Evolutionary conservation across 2,113 vertebrate species (phyloP).

Genomic region (Heterotilapia buettikoferi): DNA sequence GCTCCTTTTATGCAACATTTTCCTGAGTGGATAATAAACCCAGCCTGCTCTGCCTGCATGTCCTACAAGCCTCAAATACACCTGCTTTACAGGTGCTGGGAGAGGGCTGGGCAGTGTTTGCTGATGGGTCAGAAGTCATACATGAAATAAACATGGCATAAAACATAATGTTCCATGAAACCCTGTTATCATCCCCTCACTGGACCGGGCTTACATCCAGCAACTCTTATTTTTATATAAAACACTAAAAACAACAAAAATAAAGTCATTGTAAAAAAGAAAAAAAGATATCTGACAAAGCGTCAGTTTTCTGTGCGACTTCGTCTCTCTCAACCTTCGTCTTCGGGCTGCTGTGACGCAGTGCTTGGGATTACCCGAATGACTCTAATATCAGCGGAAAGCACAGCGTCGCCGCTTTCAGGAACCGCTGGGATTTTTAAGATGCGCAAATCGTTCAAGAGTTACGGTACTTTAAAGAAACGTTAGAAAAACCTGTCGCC

Average conservation of each 20-base stretch:
- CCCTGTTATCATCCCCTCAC: not conserved
- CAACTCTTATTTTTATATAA: not conserved
- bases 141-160: not conserved
- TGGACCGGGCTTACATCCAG: not conserved
- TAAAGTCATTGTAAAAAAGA: not conserved
- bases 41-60: not conserved
- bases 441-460: not conserved
- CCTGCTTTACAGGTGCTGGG: not conserved
- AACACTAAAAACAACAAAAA: not conserved
- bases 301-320: not conserved
- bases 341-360: not conserved
- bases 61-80: not conserved
- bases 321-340: not conserved
- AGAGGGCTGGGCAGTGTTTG: not conserved
- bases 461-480: not conserved
- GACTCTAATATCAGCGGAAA: not conserved
- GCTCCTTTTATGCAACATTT: not conserved
- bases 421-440: not conserved
- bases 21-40: not conserved
- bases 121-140: not conserved
- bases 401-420: not conserved
- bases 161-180: not conserved
- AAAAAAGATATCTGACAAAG: not conserved
- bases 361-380: not conserved
- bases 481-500: not conserved